Evolutionary conservation across 2,888 invertebrate genomes (phyloP).

Genomic region (Podabrus alpinus): DNA sequence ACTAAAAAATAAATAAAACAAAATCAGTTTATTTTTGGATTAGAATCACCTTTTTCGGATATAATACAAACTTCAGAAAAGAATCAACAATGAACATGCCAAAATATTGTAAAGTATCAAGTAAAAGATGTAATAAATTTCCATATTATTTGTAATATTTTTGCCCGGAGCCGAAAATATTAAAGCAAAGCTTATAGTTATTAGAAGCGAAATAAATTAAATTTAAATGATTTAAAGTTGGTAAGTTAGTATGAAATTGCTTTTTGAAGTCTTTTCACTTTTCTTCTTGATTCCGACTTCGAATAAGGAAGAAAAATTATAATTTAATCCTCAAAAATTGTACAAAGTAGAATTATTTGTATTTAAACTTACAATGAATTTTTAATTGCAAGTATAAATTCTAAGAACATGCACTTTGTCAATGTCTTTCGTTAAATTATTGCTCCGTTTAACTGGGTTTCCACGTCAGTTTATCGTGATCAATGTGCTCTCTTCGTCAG

Average conservation of each 20-base stretch:
- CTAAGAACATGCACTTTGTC: not conserved
- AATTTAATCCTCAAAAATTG: not conserved
- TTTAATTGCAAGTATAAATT: not conserved
- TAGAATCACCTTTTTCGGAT: too few species aligned
- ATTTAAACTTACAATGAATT: not conserved
- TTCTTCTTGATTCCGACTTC: not conserved
- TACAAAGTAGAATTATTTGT: not conserved
- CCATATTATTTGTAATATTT: not conserved
- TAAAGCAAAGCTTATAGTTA: not conserved
- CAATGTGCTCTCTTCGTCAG: not conserved
- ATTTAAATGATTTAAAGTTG: constrained; percentile 10
- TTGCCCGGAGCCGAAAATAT: not conserved
- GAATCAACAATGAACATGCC: not conserved
- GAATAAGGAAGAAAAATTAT: not conserved
- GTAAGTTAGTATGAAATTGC: not conserved
- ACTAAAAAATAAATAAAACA: too few species aligned
- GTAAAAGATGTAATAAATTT: not conserved
- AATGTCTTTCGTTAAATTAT: not conserved
- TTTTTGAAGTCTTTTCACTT: not conserved
- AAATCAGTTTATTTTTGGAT: too few species aligned
- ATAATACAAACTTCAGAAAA: too few species aligned
- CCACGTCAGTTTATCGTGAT: not conserved
- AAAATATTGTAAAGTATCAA: not conserved
- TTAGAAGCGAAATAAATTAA: not conserved
- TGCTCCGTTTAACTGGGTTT: not conserved